Conservation (phyloP, 2,113 vertebrate species). For the Porphyrio hochstetteri region DNA sequence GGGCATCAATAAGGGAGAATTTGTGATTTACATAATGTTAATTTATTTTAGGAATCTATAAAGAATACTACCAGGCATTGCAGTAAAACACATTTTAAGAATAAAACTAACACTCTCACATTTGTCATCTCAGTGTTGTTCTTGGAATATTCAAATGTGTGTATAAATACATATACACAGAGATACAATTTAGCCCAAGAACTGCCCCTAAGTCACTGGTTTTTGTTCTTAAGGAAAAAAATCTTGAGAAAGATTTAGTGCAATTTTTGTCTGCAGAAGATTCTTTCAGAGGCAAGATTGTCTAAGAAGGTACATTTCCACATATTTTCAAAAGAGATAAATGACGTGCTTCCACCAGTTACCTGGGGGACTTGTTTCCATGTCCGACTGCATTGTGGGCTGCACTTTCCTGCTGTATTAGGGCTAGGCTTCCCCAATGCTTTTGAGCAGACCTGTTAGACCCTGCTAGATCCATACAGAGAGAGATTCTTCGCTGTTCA, state of each 20-base stretch:
- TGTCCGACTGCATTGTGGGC: not conserved
- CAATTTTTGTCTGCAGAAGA: not conserved
- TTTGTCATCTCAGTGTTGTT: not conserved
- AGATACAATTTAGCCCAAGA: not conserved
- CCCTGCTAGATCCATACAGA: not conserved
- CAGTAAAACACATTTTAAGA: not conserved
- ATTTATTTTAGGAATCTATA: no score
- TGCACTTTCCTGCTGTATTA: not conserved
- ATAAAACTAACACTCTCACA: not conserved
- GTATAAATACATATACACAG: not conserved
- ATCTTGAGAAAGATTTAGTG: not conserved
- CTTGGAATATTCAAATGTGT: not conserved
- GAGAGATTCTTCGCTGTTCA: not conserved
- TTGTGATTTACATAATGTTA: not conserved
- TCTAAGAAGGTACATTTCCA: not conserved
- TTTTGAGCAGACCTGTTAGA: rapidly evolving
- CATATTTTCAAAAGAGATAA: not conserved
- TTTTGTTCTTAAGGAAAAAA: not conserved
- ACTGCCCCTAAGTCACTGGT: not conserved
- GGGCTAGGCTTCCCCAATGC: not conserved
- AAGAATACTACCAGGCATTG: not conserved
- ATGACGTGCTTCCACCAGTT: not conserved
- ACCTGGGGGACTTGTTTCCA: not conserved
- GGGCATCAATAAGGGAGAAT: not conserved
- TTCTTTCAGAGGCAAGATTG: not conserved